These are phyloP conservation scores for Apotomis capreana DNA, from an alignment of 2,888 invertebrate species.

Conservation along the genomic window DNA sequence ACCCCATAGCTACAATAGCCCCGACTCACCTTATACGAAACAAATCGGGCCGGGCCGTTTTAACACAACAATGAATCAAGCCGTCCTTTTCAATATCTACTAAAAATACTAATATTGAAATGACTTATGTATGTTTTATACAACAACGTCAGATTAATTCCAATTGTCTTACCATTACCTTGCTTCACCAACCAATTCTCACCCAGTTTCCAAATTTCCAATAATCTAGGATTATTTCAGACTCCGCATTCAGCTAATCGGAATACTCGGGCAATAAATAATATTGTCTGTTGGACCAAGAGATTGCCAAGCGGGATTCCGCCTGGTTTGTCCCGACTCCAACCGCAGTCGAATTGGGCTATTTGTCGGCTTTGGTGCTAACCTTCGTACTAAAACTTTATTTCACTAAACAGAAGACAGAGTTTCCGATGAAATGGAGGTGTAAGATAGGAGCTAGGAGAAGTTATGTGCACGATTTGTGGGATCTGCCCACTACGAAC, in stretches of 20 bases:
- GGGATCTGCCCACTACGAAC: conserved; percentile 2
- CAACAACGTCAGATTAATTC: too few species aligned
- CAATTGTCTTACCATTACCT: background rate
- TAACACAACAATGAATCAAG: too few species aligned
- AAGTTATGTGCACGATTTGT: conserved; percentile 4
- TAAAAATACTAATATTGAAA: too few species aligned
- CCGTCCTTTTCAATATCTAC: too few species aligned
- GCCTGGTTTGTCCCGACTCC: conserved; percentile 11
- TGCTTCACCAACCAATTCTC: background rate
- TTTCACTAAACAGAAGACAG: background rate
- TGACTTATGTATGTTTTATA: too few species aligned
- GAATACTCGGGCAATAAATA: conserved; percentile 39
- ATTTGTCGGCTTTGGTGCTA: conserved; percentile 21
- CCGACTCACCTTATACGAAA: too few species aligned
- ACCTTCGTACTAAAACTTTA: background rate
- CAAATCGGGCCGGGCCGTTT: too few species aligned
- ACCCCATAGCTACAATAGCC: too few species aligned
- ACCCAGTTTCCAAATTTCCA: conserved; percentile 4
- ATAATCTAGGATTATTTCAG: conserved; percentile 22
- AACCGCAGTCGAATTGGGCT: conserved; percentile 23
- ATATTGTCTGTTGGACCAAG: conserved; percentile 34
- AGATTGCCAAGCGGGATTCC: conserved; percentile 22
- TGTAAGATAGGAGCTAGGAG: background rate
- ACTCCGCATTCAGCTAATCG: conserved; percentile 17
- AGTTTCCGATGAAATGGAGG: background rate